A percentile compares a stretch with the other conserved stretches of the same genome.
Conservation (phyloP, 2,888 invertebrate genomes). For the Drosophila quasianomalipes region DNA sequence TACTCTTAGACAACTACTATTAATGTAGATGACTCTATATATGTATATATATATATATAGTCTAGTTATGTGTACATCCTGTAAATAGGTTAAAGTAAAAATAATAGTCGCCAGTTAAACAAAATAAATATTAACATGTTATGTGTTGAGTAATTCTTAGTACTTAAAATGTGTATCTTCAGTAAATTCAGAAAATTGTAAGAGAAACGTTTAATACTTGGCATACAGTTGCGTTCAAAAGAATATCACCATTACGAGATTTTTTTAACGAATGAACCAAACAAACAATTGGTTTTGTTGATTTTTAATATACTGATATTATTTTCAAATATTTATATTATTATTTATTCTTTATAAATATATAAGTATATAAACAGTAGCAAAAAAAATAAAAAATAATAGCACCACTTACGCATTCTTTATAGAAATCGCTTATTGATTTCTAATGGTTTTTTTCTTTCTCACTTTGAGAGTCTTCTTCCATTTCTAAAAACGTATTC, state of each 20-base stretch:
- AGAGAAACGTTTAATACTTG: neutral
- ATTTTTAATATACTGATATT: neutral
- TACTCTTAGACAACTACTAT: conserved; percentile 1
- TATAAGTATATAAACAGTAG: neutral
- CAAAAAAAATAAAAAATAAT: neutral
- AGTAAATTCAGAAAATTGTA: neutral
- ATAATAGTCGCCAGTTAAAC: conserved; percentile 56
- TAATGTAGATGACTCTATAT: conserved; percentile 25
- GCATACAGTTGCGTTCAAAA: neutral
- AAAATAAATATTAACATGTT: conserved; percentile 49
- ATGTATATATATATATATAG: conserved; percentile 22
- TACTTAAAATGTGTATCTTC: neutral
- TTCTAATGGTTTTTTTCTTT: neutral
- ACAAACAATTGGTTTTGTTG: neutral
- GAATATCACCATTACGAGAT: neutral
- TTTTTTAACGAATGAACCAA: neutral
- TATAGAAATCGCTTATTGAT: neutral
- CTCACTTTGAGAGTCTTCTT: neutral
- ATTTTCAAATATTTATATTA: neutral
- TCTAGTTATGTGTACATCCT: conserved; percentile 46
- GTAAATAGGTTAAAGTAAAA: conserved; percentile 63
- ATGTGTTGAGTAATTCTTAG: conserved; percentile 20
- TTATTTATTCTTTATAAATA: neutral
- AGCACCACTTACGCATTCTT: neutral
- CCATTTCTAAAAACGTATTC: neutral